Evolutionary conservation across 2,113 vertebrate species (phyloP).

Genomic region (Trogon surrucura): DNA sequence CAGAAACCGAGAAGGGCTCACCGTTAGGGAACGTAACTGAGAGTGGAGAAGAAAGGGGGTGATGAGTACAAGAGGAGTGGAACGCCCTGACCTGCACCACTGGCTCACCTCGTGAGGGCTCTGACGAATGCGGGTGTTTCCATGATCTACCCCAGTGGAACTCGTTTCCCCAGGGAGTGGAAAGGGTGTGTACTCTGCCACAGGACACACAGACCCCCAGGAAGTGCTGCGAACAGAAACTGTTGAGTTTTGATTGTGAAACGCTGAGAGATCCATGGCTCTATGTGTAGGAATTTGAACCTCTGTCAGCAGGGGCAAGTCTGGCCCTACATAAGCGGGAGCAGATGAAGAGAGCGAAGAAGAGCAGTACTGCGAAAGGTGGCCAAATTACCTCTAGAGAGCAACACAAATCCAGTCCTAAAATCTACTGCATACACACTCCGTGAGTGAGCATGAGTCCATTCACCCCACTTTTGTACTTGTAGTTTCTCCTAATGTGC

Average conservation of each 20-base stretch:
- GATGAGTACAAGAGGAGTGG: background rate
- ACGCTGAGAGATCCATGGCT: background rate
- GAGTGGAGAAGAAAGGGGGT: background rate
- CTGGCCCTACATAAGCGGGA: background rate
- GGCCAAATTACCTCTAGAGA: background rate
- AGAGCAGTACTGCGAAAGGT: background rate
- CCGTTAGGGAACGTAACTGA: too few relatives aligned
- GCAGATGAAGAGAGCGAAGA: background rate
- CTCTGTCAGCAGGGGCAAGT: background rate
- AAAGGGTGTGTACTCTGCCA: background rate
- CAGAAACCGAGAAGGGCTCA: background rate
- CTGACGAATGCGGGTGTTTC: background rate
- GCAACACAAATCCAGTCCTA: background rate
- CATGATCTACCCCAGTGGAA: background rate
- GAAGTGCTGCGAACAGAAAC: background rate
- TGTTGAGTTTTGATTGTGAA: background rate
- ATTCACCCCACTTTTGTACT: background rate
- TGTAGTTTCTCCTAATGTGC: background rate
- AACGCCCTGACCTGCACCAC: background rate
- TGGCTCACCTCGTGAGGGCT: background rate
- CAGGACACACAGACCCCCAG: background rate
- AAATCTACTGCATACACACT: background rate
- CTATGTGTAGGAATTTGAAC: background rate
- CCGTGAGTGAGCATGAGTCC: accelerated
- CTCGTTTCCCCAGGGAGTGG: background rate